These are phyloP conservation scores for Drosophila dives DNA, from an alignment of 2,888 invertebrate genomes.

Conservation along the genomic window DNA sequence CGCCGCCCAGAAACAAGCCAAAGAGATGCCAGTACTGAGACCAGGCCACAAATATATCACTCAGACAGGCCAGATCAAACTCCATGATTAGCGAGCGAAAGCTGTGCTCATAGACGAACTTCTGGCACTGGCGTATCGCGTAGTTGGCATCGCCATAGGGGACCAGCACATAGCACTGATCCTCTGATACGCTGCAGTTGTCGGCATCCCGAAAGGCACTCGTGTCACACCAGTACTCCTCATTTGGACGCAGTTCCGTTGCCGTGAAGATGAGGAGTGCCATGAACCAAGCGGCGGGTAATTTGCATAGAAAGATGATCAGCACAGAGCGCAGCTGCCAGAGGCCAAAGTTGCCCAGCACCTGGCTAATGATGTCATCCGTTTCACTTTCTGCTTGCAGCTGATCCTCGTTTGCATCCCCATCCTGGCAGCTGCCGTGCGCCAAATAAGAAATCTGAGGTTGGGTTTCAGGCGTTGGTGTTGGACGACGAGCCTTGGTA, in stretches of 20 bases:
- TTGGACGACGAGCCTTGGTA: constrained; percentile 36
- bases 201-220: constrained; percentile 24
- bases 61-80: constrained; percentile 84
- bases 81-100: constrained; percentile 84
- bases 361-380: constrained; percentile 73
- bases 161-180: constrained; percentile 76
- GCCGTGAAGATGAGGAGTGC: constrained; percentile 85
- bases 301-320: constrained; percentile 85
- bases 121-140: constrained; percentile 64
- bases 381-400: neutral
- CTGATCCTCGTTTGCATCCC: constrained; percentile 16
- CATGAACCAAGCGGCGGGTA: constrained; percentile 86
- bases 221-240: constrained; percentile 76
- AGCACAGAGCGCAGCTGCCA: constrained; percentile 85
- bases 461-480: constrained; percentile 36
- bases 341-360: constrained; percentile 84
- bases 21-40: constrained; percentile 85
- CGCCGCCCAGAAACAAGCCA: constrained; percentile 84
- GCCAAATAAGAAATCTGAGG: constrained; percentile 28
- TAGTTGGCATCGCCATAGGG: constrained; percentile 52
- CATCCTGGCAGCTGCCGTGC: constrained; percentile 20
- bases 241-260: constrained; percentile 80
- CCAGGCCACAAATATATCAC: constrained; percentile 84
- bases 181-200: constrained; percentile 65
- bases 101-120: constrained; percentile 73